phyloP scores from a whole-genome alignment of 2,113 vertebrate genomes.

The Cnemophilus loriae region DNA sequence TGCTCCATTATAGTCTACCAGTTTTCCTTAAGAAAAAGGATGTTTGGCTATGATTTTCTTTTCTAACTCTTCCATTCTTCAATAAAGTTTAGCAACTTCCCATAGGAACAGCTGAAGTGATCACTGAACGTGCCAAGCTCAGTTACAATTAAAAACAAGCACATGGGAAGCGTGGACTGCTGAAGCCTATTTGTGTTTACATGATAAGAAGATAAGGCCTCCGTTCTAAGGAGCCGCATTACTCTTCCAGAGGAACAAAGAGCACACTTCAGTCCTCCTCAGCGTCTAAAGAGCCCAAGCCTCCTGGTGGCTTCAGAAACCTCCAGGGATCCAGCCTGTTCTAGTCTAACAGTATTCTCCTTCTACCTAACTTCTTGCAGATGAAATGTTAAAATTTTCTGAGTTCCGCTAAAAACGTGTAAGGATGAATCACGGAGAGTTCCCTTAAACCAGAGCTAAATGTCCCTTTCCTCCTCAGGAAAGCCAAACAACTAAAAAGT shows the following conservation, averaged over 20 bases:
- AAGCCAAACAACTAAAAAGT: background rate
- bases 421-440: background rate
- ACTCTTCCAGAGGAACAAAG: background rate
- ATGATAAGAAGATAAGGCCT: rapidly evolving
- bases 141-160: background rate
- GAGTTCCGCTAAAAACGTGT: rapidly evolving
- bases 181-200: background rate
- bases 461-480: background rate
- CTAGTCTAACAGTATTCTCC: background rate
- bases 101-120: background rate
- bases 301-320: background rate
- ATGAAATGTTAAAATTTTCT: background rate
- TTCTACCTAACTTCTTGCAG: background rate
- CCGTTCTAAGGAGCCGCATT: background rate
- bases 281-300: background rate
- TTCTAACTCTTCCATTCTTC: background rate
- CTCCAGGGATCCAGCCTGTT: background rate
- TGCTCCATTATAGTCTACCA: background rate
- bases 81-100: background rate
- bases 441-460: background rate
- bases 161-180: background rate
- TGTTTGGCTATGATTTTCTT: background rate
- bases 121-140: background rate
- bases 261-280: background rate
- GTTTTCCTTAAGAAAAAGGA: background rate